phyloP scores from a whole-genome alignment of 2,113 vertebrate species.

The Melanerpes formicivorus region DNA sequence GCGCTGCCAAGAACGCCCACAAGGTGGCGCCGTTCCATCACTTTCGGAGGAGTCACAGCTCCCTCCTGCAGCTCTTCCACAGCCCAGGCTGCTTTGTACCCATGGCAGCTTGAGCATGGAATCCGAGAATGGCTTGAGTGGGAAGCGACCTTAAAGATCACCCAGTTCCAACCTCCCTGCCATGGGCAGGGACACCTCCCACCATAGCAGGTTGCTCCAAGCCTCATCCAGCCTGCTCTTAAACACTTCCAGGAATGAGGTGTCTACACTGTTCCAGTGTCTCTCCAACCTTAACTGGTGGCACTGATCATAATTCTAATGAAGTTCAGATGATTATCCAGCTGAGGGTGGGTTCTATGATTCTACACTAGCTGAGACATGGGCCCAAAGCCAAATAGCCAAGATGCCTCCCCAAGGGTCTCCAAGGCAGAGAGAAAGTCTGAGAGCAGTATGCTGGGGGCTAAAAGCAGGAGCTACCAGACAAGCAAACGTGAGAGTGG shows the following conservation, averaged over 20 bases:
- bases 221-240: too few species aligned
- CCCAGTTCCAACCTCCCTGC: too few species aligned
- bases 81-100: neutral
- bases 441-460: neutral
- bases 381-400: neutral
- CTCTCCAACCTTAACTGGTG: neutral
- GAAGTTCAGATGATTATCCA: constrained; percentile 30
- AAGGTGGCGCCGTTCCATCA: constrained; percentile 58
- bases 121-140: neutral
- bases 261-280: too few species aligned
- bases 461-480: neutral
- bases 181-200: too few species aligned
- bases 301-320: constrained; percentile 34
- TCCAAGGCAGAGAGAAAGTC: neutral
- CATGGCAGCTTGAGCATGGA: neutral
- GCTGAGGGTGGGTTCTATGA: neutral
- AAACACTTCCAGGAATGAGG: too few species aligned
- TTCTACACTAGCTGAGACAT: neutral
- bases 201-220: too few species aligned
- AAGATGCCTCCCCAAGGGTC: neutral
- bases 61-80: neutral
- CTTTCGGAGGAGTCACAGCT: neutral
- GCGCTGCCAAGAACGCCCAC: neutral
- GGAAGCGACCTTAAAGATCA: too few species aligned
- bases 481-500: neutral